These are phyloP conservation scores for Pangasius krempfi DNA, from an alignment of 2,797 vertebrate species.

Conservation along the genomic window DNA sequence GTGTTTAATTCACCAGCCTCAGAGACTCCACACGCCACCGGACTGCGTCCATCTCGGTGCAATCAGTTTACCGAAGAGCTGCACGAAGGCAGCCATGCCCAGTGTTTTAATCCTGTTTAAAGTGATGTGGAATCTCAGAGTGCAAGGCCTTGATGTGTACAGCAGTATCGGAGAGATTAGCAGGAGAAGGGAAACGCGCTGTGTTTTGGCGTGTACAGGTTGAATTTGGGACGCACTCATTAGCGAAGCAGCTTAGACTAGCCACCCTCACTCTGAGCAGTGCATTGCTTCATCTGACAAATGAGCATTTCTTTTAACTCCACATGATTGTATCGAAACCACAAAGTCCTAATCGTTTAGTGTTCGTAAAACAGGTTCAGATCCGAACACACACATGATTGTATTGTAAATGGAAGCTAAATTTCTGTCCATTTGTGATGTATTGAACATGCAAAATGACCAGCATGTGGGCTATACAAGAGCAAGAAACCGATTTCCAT, in stretches of 20 bases:
- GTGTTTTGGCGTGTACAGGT: slow-evolving; percentile 4
- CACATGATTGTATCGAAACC: slow-evolving; percentile 98
- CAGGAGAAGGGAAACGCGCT: not conserved
- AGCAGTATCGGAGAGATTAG: not conserved
- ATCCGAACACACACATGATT: slow-evolving; percentile 85
- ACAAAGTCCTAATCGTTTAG: slow-evolving; percentile 59
- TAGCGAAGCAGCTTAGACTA: slow-evolving; percentile 1
- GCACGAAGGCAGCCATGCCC: not conserved
- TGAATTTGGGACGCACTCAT: slow-evolving; percentile 15
- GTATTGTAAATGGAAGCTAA: slow-evolving; percentile 96
- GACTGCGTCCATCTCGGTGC: slow-evolving; percentile 22
- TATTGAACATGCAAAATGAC: slow-evolving; percentile 83
- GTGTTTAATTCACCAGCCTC: slow-evolving; percentile 2
- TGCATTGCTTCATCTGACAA: not conserved
- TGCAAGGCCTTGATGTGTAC: not conserved
- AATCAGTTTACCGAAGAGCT: not conserved
- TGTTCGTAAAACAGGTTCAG: slow-evolving; percentile 81
- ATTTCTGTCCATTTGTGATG: slow-evolving; percentile 85
- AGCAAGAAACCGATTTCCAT: slow-evolving; percentile 75
- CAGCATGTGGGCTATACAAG: slow-evolving; percentile 84
- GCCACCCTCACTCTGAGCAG: slow-evolving; percentile 8
- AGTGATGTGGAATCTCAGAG: not conserved
- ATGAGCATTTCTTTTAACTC: slow-evolving; percentile 81
- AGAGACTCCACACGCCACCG: slow-evolving; percentile 6
- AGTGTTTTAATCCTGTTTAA: slow-evolving; percentile 18